Percentiles rank a stretch among this genome's conserved stretches.
These are phyloP conservation scores for Geopemphigus sp. DNA, from an alignment of 1,140 invertebrate species.

Conservation along the genomic window DNA sequence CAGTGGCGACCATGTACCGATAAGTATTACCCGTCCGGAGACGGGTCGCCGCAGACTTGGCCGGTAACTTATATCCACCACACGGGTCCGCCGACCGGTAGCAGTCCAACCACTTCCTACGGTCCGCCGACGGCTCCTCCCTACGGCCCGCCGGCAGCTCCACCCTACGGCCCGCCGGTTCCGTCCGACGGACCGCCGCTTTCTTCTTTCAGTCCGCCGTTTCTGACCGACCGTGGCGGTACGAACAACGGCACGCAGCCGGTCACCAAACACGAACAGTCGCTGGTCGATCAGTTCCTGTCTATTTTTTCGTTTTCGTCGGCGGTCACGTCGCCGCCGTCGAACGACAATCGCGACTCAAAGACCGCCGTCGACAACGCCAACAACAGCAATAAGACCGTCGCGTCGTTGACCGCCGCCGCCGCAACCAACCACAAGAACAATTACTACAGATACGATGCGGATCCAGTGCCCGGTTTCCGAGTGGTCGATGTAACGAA, in stretches of 20 bases:
- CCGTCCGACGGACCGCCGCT: too few relatives aligned
- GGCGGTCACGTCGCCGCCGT: not conserved
- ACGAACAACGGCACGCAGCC: not conserved
- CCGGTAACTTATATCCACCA: slow-evolving; percentile 67
- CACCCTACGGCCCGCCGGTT: not conserved
- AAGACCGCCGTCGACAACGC: too few relatives aligned
- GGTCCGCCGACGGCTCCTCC: slow-evolving; percentile 3
- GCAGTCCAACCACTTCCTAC: slow-evolving; percentile 51
- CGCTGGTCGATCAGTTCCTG: slow-evolving; percentile 30
- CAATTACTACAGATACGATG: not conserved
- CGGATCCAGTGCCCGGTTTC: not conserved
- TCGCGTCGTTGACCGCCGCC: not conserved
- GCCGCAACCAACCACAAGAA: too few relatives aligned
- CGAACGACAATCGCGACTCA: not conserved
- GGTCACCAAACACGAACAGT: not conserved
- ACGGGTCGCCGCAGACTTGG: slow-evolving; percentile 60
- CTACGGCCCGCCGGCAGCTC: too few relatives aligned
- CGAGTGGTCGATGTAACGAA: not conserved
- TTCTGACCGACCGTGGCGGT: not conserved
- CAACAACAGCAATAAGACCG: too few relatives aligned
- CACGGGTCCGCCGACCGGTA: slow-evolving; percentile 61
- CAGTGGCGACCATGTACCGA: slow-evolving; percentile 83
- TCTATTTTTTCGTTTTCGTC: slow-evolving; percentile 5
- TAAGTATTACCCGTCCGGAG: slow-evolving; percentile 66
- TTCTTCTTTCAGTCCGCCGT: too few relatives aligned